Base-by-base conservation (phyloP, 2,113 vertebrate genomes). In the Pavo muticus region DNA sequence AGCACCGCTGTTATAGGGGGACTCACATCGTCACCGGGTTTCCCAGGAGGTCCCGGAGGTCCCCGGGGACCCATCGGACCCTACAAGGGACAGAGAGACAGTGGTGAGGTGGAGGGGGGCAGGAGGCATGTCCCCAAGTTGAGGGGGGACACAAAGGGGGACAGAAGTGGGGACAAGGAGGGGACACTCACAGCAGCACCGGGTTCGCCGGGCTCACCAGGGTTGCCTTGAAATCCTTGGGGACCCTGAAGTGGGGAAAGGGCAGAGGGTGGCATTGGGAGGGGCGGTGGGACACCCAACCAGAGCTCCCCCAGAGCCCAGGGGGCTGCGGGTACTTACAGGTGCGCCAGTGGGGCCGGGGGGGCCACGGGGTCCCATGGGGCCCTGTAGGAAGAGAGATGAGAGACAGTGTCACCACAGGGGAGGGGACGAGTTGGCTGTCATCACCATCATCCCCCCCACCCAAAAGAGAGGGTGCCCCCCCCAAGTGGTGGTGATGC, bases 151-250 rank as follows among this genome's bases (percentile, higher is more conserved):
- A 79, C 30, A 14, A 14, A 21, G 5, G 27, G 18, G 11, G 3
- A n/a, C 6, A n/a, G 27, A 54, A 54, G 9, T 54, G 3, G 25
- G 44, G 37, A 18, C 11, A 15, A 6, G 1, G 1, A 3, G 57
- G 35, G 21, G 56, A 84, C 96, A 99, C 99, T 98, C 97, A 99
- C 99, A 91, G 97, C 79, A 95, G 98, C 94, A 15, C 99, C 99
- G 1, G 99, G 97, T 96, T 99, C 99, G 59, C 99, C 99, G 15
- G 98, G 98, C 94, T 99, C 99, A 50, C 99, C 99, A n/a, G 98
- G 98, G 95, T 98, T 99, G 95, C 99, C 99, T 98, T 99, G 99
- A 98, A 99, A 99, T 98, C 99, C 99, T 98, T 99, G 99, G 92
- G 99, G 99, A 63, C 99, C 99, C 99, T 99, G 94, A 30, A 30